phyloP scores from a whole-genome alignment of 2,113 vertebrate species.

The Tichodroma muraria region DNA sequence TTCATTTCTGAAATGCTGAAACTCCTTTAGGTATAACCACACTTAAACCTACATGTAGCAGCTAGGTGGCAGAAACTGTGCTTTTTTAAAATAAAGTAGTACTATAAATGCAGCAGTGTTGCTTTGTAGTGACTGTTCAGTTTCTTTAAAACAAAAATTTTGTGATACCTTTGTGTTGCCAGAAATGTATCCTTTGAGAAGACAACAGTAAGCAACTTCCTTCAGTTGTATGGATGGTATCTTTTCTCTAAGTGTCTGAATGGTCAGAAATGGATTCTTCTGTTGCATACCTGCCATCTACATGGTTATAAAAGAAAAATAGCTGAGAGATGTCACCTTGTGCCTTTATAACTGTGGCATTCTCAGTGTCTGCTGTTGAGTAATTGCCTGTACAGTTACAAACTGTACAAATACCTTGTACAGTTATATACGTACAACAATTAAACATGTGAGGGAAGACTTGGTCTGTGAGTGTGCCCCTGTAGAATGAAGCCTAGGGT shows the following conservation, averaged over 20 bases:
- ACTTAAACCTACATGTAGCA: neutral
- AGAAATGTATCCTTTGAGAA: neutral
- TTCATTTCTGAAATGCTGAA: neutral
- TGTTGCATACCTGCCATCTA: neutral
- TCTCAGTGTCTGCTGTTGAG: neutral
- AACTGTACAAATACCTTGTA: too few relatives aligned
- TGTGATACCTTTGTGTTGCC: neutral
- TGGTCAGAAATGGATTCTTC: neutral
- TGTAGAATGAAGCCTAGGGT: neutral
- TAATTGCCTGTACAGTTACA: neutral
- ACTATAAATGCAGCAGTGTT: neutral
- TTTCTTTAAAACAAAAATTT: neutral
- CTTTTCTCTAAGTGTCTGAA: neutral
- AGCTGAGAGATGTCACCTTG: neutral
- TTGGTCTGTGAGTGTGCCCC: neutral
- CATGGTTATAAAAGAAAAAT: neutral
- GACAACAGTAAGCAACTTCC: neutral
- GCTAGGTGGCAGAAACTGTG: slow-evolving; percentile 43
- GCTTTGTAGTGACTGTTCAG: neutral
- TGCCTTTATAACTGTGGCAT: neutral
- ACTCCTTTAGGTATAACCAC: neutral
- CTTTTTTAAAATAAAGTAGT: neutral
- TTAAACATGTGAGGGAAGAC: neutral
- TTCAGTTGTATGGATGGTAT: neutral
- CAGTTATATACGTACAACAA: neutral